These are phyloP conservation scores for Scytalopus superciliaris DNA, from an alignment of 2,113 vertebrate genomes.

Conservation along the genomic window DNA sequence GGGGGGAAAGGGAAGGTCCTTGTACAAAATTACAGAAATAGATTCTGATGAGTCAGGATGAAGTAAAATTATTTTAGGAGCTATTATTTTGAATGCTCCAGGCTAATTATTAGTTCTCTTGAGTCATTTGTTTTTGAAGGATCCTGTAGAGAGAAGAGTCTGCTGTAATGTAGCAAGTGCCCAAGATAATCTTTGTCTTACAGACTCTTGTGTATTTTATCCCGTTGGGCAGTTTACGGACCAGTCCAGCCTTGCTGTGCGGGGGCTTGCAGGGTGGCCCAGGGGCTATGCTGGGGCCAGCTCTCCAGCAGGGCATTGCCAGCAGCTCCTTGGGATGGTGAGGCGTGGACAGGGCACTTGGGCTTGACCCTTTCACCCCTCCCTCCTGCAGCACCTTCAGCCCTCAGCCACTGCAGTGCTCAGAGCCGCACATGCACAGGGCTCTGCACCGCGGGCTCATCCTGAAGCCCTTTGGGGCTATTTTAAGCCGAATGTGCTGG, in stretches of 20 bases:
- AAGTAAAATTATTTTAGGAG: background rate
- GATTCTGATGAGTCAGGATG: background rate
- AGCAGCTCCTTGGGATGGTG: rapidly evolving
- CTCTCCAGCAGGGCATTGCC: background rate
- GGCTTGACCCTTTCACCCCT: rapidly evolving
- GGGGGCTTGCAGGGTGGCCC: background rate
- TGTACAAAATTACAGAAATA: background rate
- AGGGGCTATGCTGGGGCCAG: rapidly evolving
- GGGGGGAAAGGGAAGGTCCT: too few species aligned
- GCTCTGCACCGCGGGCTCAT: rapidly evolving
- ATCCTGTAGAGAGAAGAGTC: background rate
- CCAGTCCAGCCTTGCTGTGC: background rate
- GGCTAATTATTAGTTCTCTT: background rate
- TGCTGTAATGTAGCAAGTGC: background rate
- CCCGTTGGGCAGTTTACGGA: rapidly evolving
- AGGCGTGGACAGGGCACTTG: rapidly evolving
- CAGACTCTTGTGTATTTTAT: rapidly evolving
- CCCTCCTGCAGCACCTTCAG: background rate
- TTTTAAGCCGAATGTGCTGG: background rate
- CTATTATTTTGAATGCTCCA: background rate
- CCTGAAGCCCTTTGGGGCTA: background rate
- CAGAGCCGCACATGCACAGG: background rate
- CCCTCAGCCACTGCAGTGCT: background rate
- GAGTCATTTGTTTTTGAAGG: background rate
- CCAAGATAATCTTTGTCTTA: background rate